Conservation (phyloP, 1,140 invertebrate species). For the Hypsibius dujardini region DNA sequence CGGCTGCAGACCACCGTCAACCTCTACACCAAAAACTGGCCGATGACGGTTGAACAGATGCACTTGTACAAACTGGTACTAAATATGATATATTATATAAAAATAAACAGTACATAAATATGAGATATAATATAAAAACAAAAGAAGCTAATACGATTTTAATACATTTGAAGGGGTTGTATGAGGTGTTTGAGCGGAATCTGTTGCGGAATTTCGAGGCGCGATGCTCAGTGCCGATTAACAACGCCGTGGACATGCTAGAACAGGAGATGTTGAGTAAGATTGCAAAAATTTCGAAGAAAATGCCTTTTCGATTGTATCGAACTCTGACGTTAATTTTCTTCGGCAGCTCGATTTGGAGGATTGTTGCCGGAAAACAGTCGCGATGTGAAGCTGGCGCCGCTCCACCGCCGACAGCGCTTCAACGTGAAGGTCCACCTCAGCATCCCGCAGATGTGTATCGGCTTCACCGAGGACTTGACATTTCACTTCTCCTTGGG, state of each 20-base stretch:
- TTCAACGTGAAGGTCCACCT: slow-evolving; percentile 49
- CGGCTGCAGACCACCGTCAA: slow-evolving; percentile 76
- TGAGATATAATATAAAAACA: too few species aligned
- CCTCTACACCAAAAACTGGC: slow-evolving; percentile 74
- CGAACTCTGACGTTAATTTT: slow-evolving; percentile 16
- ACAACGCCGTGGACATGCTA: slow-evolving; percentile 67
- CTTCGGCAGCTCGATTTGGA: slow-evolving; percentile 53
- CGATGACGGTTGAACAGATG: slow-evolving; percentile 71
- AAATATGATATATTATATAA: too few species aligned
- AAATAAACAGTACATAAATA: too few species aligned
- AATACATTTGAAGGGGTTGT: slow-evolving; percentile 33
- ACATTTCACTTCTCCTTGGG: slow-evolving; percentile 83
- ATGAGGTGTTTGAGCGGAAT: slow-evolving; percentile 73
- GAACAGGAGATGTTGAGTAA: slow-evolving; percentile 78
- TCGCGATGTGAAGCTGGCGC: slow-evolving; percentile 51
- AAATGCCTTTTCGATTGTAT: slow-evolving; percentile 20
- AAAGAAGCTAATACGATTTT: too few species aligned
- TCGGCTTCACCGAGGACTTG: slow-evolving; percentile 80
- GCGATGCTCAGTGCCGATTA: slow-evolving; percentile 65
- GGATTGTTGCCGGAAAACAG: slow-evolving; percentile 37
- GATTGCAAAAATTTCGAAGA: too few species aligned
- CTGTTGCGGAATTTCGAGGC: slow-evolving; percentile 65
- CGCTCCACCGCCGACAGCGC: slow-evolving; percentile 40
- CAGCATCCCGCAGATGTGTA: slow-evolving; percentile 88
- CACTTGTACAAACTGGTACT: slow-evolving; percentile 73